A percentile compares a stretch with the other conserved stretches of the same genome.
phyloP scores from a whole-genome alignment of 2,113 vertebrate genomes.

The Rhynchopsitta pachyrhyncha region DNA sequence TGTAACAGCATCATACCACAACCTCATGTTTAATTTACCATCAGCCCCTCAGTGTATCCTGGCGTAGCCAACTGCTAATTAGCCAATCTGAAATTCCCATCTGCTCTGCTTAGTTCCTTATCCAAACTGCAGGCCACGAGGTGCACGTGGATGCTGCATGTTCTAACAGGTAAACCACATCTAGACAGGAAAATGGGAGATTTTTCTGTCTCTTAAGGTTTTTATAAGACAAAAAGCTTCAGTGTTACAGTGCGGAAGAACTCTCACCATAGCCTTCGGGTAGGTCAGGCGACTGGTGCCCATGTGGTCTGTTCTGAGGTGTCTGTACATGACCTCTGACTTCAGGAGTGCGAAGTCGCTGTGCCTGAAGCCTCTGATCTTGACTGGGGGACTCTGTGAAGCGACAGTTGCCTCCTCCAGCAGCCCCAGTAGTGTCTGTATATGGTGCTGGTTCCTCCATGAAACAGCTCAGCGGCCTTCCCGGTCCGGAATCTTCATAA shows the following conservation, averaged over 20 bases:
- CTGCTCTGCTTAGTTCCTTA: background rate
- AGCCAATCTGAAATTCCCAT: conserved; percentile 27
- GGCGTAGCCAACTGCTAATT: conserved; percentile 22
- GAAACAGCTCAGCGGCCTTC: conserved; percentile 89
- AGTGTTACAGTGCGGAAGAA: background rate
- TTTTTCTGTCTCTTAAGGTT: background rate
- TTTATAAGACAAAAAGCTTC: background rate
- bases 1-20: conserved; percentile 37
- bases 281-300: conserved; percentile 93
- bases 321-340: conserved; percentile 86
- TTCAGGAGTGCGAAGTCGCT: conserved; percentile 89
- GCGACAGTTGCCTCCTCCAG: conserved; percentile 87
- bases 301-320: conserved; percentile 91
- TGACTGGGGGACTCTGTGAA: conserved; percentile 88
- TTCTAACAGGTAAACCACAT: background rate
- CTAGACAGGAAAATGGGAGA: background rate
- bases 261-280: conserved; percentile 94
- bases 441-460: conserved; percentile 94
- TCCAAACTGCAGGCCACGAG: background rate
- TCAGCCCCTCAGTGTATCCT: conserved; percentile 53
- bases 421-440: conserved; percentile 88
- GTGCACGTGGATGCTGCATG: background rate
- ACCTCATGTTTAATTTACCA: conserved; percentile 59
- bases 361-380: conserved; percentile 87
- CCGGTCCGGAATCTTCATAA: conserved; percentile 88